Base-by-base conservation (phyloP, 2,797 vertebrate species). In the Microchirus variegatus region DNA sequence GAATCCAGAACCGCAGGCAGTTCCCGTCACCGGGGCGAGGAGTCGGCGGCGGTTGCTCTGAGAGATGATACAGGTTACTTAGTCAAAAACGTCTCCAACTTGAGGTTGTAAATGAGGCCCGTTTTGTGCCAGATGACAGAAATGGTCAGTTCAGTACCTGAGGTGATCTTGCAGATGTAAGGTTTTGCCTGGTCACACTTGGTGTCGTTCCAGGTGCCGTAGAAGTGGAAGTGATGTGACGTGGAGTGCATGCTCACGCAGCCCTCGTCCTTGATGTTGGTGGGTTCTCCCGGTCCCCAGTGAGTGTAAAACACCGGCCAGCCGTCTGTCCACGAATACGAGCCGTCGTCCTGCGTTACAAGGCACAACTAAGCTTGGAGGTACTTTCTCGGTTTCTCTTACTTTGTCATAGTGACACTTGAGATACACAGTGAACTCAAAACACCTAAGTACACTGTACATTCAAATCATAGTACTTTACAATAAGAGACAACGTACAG, bases 141-240 rank as follows among this genome's bases (percentile, higher is more conserved):
- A 41, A 2, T 3, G n/a, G 17, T 38, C n/a, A 18, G 15, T 44
- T 11, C 10, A 14, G 0, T 85, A 94, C 94, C 94, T 64, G 75
- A 63, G 19, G 91, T 83, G 81, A 83, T 91, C 82, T 94, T 94
- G 88, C 94, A 94, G 84, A 94, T 85, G 82, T 87, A 94, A 10
- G 85, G 80, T 44, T 93, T 94, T 0, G 78, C 9, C 0, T 49
- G 16, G 17, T 87, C 78, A 22, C 94, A 94, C 9, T 57, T 69
- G 1, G 93, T 94, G 82, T 94, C 93, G 7, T 94, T 94, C 94
- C 94, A 94, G 10, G 92, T 92, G 17, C 93, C 94, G 19, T 93
- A 91, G 65, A 92, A 86, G 0, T 36, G 1, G 65, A 92, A 86
- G 0, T 36, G 1, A 0, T 0, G 40, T 0, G 81, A 71, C 1